phyloP scores from a whole-genome alignment of 2,797 vertebrate genomes.

The Gastrophryne carolinensis region DNA sequence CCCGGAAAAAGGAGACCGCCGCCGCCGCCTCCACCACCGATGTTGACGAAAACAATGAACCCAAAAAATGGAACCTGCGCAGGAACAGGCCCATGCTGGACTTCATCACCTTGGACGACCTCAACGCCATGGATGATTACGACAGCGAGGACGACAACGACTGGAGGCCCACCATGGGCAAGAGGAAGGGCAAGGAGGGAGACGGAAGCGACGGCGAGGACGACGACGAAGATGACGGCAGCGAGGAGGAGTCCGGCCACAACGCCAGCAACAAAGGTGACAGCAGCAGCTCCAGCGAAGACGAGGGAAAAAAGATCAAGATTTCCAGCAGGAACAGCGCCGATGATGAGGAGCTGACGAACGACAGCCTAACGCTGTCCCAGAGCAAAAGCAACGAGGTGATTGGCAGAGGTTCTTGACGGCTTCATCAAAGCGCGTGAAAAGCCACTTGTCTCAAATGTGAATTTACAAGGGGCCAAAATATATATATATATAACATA shows the following conservation, averaged over 20 bases:
- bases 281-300: slow-evolving; percentile 86
- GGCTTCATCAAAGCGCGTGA: slow-evolving; percentile 21
- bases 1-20: slow-evolving; percentile 74
- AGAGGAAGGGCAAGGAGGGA: slow-evolving; percentile 80
- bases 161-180: slow-evolving; percentile 87
- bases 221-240: slow-evolving; percentile 78
- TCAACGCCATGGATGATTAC: slow-evolving; percentile 97
- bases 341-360: slow-evolving; percentile 95
- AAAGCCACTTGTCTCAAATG: not conserved
- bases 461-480: not conserved
- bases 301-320: slow-evolving; percentile 81
- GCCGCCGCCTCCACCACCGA: slow-evolving; percentile 61
- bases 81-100: slow-evolving; percentile 90
- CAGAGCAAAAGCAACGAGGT: slow-evolving; percentile 97
- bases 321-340: slow-evolving; percentile 77
- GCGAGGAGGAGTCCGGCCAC: slow-evolving; percentile 72
- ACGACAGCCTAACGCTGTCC: slow-evolving; percentile 93
- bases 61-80: slow-evolving; percentile 97
- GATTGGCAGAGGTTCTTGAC: slow-evolving; percentile 59
- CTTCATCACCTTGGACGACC: slow-evolving; percentile 94
- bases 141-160: slow-evolving; percentile 98
- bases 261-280: slow-evolving; percentile 74
- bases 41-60: slow-evolving; percentile 80
- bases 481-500: too few relatives aligned
- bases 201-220: slow-evolving; percentile 82